These are phyloP conservation scores for Belonocnema kinseyi DNA, from an alignment of 1,140 invertebrate species.

Conservation along the genomic window DNA sequence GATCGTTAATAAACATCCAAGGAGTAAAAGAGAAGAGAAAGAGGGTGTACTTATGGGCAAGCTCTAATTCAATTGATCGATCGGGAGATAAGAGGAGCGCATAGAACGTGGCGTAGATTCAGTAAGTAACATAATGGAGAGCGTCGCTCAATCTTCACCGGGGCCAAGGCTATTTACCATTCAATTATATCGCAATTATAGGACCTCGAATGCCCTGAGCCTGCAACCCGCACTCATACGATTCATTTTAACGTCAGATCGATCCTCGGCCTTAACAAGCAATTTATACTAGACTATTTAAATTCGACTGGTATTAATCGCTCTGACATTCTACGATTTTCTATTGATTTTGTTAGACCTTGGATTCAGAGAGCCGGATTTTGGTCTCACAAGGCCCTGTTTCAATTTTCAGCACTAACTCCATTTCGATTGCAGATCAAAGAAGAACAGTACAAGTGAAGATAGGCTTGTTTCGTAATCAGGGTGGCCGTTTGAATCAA, in stretches of 20 bases:
- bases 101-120: conserved; percentile 34
- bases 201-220: conserved; percentile 42
- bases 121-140: conserved; percentile 43
- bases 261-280: background rate
- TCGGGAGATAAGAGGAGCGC: conserved; percentile 47
- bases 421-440: too few species aligned
- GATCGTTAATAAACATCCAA: conserved; percentile 46
- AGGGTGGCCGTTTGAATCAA: too few species aligned
- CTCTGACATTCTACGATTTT: background rate
- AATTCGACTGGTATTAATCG: conserved; percentile 11
- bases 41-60: conserved; percentile 37
- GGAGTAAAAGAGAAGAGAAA: conserved; percentile 3
- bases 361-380: background rate
- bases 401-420: too few species aligned
- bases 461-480: too few species aligned
- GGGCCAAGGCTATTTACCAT: conserved; percentile 49
- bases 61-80: conserved; percentile 57
- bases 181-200: conserved; percentile 59
- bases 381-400: background rate
- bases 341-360: background rate
- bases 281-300: conserved; percentile 25
- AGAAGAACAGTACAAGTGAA: too few species aligned
- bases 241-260: conserved; percentile 26
- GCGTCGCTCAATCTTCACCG: conserved; percentile 36
- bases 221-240: conserved; percentile 37